Base-by-base conservation (phyloP, 23 tunicate species). In the Diplosoma virens region DNA sequence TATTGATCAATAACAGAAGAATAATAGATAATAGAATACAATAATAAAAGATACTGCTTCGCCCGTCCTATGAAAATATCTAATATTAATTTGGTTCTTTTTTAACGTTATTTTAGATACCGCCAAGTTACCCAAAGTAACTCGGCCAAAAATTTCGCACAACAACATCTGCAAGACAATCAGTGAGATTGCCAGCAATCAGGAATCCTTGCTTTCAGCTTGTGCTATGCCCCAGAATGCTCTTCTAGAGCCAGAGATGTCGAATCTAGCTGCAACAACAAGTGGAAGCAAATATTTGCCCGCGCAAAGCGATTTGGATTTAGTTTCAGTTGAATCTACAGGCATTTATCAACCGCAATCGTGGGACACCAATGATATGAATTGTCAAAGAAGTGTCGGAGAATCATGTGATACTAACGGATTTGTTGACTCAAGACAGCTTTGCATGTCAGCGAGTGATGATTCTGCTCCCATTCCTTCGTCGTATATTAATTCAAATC, bases 101-200 rank as follows among this genome's bases (percentile, higher is more conserved):
- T n/a, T n/a, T n/a, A n/a, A n/a, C n/a, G n/a, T n/a, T n/a, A n/a
- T n/a, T n/a, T n/a, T n/a, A n/a, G n/a, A n/a, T n/a, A n/a, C n/a
- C n/a, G n/a, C n/a, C n/a, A n/a, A n/a, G n/a, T n/a, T n/a, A n/a
- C n/a, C n/a, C n/a, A n/a, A n/a, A n/a, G n/a, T n/a, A n/a, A n/a
- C n/a, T n/a, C n/a, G n/a, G n/a, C n/a, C n/a, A n/a, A n/a, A n/a
- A n/a, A 35, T 72, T 5, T 72, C 78, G 6, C 87, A 75, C 75
- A 64, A 50, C 54, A 82, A 82, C 75, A 82, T 82, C 47, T 63
- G 87, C 55, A 82, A 82, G 52, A 82, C 87, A 1, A 82, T 82
- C 67, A 70, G 53, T 55, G 87, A 82, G 1, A 82, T 81, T 11
- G 54, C 74, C 14, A 80, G 32, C 72, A 81, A 71, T 26, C 79